phyloP scores from a whole-genome alignment of 2,113 vertebrate species.

The Cynopterus brachyotis region DNA sequence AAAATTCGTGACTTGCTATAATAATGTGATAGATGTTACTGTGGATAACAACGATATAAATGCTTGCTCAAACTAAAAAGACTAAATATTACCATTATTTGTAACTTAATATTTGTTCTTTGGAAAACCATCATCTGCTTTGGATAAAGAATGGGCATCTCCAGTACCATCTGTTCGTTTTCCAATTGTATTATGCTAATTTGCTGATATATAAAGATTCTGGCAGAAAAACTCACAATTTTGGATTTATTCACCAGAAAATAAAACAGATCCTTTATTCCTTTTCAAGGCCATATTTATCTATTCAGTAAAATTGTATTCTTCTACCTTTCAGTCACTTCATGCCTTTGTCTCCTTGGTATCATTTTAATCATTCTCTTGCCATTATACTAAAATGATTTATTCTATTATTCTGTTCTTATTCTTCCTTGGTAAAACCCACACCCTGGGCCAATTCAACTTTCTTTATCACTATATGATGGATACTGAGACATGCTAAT shows the following conservation, averaged over 20 bases:
- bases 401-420: neutral
- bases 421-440: neutral
- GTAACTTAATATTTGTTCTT: slow-evolving; percentile 43
- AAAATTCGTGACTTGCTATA: neutral
- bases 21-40: neutral
- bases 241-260: slow-evolving; percentile 17
- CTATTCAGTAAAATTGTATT: neutral
- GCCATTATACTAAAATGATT: neutral
- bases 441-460: neutral
- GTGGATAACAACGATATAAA: neutral
- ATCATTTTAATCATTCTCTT: neutral
- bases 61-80: slow-evolving; percentile 5
- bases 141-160: slow-evolving; percentile 34
- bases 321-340: neutral
- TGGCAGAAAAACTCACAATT: neutral
- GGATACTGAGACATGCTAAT: neutral
- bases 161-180: slow-evolving; percentile 40
- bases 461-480: neutral
- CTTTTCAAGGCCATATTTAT: neutral
- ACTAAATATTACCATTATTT: slow-evolving; percentile 28
- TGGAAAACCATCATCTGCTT: slow-evolving; percentile 23
- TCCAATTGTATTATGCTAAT: slow-evolving; percentile 28
- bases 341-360: neutral
- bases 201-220: slow-evolving; percentile 13
- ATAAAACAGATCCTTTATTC: neutral